Evolutionary conservation across 2,888 invertebrate genomes (phyloP), one percentile per base, ranked within the genome.

Genomic region (Augiades crinisus): DNA sequence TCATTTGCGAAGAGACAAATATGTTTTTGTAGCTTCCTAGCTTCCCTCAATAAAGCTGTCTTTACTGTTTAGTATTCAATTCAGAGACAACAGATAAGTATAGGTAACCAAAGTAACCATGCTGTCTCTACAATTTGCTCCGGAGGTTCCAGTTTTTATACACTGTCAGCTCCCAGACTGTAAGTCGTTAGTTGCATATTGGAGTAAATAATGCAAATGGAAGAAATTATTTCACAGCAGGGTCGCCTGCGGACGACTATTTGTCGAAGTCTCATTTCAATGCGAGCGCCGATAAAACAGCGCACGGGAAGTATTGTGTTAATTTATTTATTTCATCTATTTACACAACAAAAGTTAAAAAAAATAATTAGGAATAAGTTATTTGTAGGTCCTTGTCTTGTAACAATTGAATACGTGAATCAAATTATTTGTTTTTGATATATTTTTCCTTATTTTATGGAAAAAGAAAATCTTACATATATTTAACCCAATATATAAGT

Each of bases 171-270:
- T 46, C 10, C 37, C 19, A 13, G 31, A 45, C 14, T n/a, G 46
- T 5, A 13, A 31, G 10, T 30, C 31, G 38, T 47, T 47, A 17
- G 30, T 38, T 38, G 19, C n/a, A 21, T 31, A 47, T 38, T 47
- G 21, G 19, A 47, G 47, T 38, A 13, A 37, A 47, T 47, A 47
- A 47, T 40, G 47, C 40, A 47, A 47, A 47, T 47, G 47, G 13
- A 30, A 47, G 47, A 22, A 47, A 40, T 47, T 14, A 40, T 47
- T 40, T 47, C 21, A 16, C 47, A 47, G 40, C 38, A 13, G 17
- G 40, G 30, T 33, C 31, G 47, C 47, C 40, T 8, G 47, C 30
- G 16, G 47, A 40, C 31, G 40, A 22, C 40, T 33, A 47, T 47
- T 47, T 47, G 47, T 47, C 40, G 19, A 30, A 47, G 19, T 30